Base-by-base conservation (phyloP, 2,113 vertebrate species). In the Steatornis caripensis region DNA sequence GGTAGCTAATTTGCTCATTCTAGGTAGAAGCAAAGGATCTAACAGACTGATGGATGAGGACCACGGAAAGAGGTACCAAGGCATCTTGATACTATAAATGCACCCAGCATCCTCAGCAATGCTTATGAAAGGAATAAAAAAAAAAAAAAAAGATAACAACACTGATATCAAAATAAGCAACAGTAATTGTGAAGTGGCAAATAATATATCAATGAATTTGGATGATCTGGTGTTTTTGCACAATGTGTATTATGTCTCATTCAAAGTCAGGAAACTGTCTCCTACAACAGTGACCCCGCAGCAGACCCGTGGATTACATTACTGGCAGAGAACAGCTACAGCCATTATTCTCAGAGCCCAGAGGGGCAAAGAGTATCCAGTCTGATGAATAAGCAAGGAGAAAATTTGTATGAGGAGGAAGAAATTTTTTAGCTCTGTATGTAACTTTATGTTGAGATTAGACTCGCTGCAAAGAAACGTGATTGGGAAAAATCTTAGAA, bases 381-480 rank as follows among this genome's bases (percentile, higher is more conserved):
- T 2, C 11, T 83, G 46, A 85, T 36, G 22, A 82, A 87, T 8
- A 68, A 71, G 5, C 4, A 68, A 81, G 23, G 19, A 79, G 11
- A 71, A 66, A 82, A 76, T 22, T 14, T 58, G 15, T 23, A 65
- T 0, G 1, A 61, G 24, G 54, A 46, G 12, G 15, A 53, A 64
- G 15, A 32, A 8, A 9, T 7, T 10, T 30, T 58, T 70, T 19
- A 39, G 16, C 39, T 77, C 30, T 37, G 3, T 45, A 5, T 64
- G 27, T 48, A 30, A 32, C 23, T 37, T 32, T 23, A n/a, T 12
- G 5, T 23, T 78, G 18, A 66, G 46, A 78, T 21, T 41, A 87
- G 8, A 15, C 26, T 72, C 1, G 0, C 2, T 58, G 20, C 1
- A 36, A 36, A 51, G 37, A 72, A 1, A 58, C 5, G 12, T 2